Base-by-base conservation (phyloP, 2,797 vertebrate species). In the Tragopan temminckii region DNA sequence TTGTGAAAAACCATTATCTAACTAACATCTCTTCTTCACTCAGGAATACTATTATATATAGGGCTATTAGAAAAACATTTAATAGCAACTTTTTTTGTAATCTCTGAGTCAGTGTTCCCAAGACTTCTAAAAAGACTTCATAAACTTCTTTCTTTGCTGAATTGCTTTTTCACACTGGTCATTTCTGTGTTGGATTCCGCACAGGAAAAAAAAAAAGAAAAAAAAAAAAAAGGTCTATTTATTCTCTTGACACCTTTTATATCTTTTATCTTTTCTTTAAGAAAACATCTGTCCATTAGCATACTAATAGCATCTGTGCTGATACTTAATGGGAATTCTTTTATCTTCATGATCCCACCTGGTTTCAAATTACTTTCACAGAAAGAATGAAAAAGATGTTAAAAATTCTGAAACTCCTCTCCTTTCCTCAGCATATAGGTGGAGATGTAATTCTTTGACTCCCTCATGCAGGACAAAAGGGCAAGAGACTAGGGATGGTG, bases 231-330 rank as follows among this genome's bases (percentile, higher is more conserved):
- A 20, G 23, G 18, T 62, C 79, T 88, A 91, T 96, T 92, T 94
- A 82, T 96, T 95, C 74, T 94, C 66, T 24, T 95, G 95, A 93
- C 88, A 96, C 75, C 23, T 95, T 94, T 95, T 95, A 93, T 94
- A 79, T 83, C 84, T 96, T 96, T 94, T 90, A 95, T 95, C 89
- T 94, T 62, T 93, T 95, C 90, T 93, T 94, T 94, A 96, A 88
- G 86, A 92, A 97, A 96, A 96, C 96, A 97, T 96, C 93, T 97
- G 97, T 83, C 82, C 80, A 96, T 97, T 97, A 97, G 78, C 95
- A 97, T 97, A 94, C 71, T 96, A 96, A 96, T 89, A 52, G 69
- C 38, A 79, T 85, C 66, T 95, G 75, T 93, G 66, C 38, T 94
- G 57, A 63, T 90, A 88, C 70, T 96, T 95, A 95, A 94, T 71